Percentiles rank a stretch among this genome's conserved stretches.
Evolutionary conservation across 2,888 invertebrate species (phyloP).

Genomic region (Willowsia nigromaculata): DNA sequence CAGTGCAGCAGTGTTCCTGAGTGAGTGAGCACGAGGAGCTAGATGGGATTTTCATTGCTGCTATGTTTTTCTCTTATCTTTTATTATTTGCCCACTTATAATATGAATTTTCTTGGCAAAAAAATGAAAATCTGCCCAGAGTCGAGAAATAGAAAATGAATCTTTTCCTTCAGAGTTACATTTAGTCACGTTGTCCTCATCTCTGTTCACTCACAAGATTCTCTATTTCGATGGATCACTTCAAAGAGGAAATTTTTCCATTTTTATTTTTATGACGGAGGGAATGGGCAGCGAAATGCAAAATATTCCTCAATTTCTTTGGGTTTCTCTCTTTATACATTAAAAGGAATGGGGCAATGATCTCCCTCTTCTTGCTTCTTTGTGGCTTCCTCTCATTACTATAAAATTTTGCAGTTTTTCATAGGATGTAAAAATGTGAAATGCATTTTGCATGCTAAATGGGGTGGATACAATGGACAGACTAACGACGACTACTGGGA

Average conservation of each 20-base stretch:
- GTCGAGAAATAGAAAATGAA: background rate
- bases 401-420: background rate
- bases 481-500: background rate
- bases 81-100: background rate
- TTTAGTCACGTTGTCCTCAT: background rate
- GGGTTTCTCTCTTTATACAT: background rate
- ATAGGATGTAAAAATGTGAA: background rate
- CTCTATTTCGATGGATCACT: conserved; percentile 2
- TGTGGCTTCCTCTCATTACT: background rate
- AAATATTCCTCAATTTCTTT: too few species aligned
- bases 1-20: background rate
- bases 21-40: background rate
- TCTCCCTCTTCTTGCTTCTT: background rate
- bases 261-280: background rate
- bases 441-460: conserved; percentile 27
- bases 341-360: conserved; percentile 26
- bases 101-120: background rate
- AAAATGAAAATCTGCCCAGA: background rate
- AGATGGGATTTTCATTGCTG: conserved; percentile 16
- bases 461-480: conserved; percentile 21
- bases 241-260: conserved; percentile 13
- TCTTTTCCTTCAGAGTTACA: background rate
- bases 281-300: too few species aligned
- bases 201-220: background rate
- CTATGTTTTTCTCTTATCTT: background rate